Conservation (phyloP, 2,797 vertebrate genomes). For the Sarcophilus harrisii region DNA sequence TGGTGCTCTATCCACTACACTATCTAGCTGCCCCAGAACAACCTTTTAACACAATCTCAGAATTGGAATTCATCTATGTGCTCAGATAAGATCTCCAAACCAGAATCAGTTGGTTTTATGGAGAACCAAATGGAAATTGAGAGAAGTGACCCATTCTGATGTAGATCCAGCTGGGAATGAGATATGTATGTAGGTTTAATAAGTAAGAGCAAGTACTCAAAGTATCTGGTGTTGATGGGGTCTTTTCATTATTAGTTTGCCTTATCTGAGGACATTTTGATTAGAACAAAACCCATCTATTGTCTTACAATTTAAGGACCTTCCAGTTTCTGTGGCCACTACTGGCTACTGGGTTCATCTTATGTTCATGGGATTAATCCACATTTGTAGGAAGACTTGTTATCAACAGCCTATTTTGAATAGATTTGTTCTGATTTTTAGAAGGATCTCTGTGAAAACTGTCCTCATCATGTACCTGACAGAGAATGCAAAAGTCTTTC, state of each 20-base stretch:
- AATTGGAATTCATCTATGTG: background rate
- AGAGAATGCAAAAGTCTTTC: background rate
- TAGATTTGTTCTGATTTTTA: background rate
- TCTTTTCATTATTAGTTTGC: background rate
- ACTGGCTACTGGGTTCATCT: background rate
- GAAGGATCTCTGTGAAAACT: background rate
- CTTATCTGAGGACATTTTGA: slow-evolving; percentile 52
- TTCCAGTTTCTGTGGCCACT: slow-evolving; percentile 4
- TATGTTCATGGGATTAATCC: background rate
- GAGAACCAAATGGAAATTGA: background rate
- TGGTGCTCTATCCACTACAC: no score
- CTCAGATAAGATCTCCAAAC: background rate
- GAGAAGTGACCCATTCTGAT: background rate
- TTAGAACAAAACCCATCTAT: slow-evolving; percentile 21
- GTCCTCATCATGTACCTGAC: background rate
- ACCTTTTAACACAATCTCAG: background rate
- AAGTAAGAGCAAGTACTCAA: slow-evolving; percentile 25
- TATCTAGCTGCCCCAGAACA: no score
- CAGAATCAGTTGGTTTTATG: background rate
- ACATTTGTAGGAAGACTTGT: background rate
- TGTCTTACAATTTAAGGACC: slow-evolving; percentile 9
- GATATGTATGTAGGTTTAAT: background rate
- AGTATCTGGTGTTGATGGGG: slow-evolving; percentile 54
- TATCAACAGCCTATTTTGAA: background rate
- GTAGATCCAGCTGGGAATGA: background rate